phyloP scores from a whole-genome alignment of 2,113 vertebrate genomes.

The Takifugu bimaculatus region DNA sequence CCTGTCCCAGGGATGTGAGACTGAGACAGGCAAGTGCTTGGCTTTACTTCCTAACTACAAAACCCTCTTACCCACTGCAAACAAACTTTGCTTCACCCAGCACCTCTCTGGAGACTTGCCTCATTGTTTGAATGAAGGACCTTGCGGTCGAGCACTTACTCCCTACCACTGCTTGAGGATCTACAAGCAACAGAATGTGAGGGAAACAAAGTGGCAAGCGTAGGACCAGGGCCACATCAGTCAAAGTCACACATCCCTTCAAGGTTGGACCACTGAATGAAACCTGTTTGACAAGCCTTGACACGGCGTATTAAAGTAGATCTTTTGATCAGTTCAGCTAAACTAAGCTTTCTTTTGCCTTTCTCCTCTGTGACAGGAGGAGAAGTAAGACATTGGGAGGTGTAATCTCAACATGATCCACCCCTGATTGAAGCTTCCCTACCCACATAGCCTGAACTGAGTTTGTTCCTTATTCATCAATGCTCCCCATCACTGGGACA shows the following conservation, averaged over 20 bases:
- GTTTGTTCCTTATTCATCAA: too few species aligned
- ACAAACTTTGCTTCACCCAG: slow-evolving; percentile 44
- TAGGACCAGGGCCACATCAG: slow-evolving; percentile 54
- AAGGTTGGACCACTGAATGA: slow-evolving; percentile 55
- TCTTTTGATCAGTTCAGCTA: slow-evolving; percentile 52
- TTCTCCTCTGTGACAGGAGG: slow-evolving; percentile 15
- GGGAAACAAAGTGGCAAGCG: slow-evolving; percentile 49
- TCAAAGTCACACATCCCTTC: slow-evolving; percentile 60
- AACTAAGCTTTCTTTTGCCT: slow-evolving; percentile 13
- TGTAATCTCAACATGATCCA: slow-evolving; percentile 22
- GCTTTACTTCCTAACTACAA: slow-evolving; percentile 24
- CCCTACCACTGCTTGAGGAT: slow-evolving; percentile 24
- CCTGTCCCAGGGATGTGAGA: slow-evolving; percentile 38
- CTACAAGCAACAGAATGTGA: slow-evolving; percentile 38
- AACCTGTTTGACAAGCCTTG: slow-evolving; percentile 62
- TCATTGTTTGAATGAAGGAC: slow-evolving; percentile 53
- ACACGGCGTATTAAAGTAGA: slow-evolving; percentile 45
- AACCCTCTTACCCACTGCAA: slow-evolving; percentile 37
- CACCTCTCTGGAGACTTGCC: slow-evolving; percentile 22
- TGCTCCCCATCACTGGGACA: neutral
- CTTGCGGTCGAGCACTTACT: slow-evolving; percentile 12
- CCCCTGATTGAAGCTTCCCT: slow-evolving; percentile 3
- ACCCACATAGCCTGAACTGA: slow-evolving; percentile 13
- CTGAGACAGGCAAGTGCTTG: slow-evolving; percentile 7
- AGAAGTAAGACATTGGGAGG: slow-evolving; percentile 29